Evolutionary conservation across 1,140 invertebrate species (phyloP), one percentile per base, ranked within the genome.

Genomic region (Heliconius congener): DNA sequence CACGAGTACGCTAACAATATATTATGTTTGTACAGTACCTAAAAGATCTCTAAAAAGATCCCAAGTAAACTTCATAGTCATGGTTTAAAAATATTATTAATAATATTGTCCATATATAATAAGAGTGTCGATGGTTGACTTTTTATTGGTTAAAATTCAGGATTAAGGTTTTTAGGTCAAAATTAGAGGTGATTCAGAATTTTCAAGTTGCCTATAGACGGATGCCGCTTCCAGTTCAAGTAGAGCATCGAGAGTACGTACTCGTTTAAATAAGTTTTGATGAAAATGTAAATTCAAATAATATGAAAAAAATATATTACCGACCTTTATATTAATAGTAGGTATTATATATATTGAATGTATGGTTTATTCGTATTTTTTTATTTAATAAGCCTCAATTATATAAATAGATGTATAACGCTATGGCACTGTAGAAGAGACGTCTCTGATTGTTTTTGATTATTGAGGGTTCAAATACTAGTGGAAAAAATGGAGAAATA

Each of bases 201-300:
- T 60, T 66, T 76, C 13, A 46, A 66, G 60, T 66, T 30, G 11
- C 60, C 60, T 66, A 66, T 66, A 66, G 60, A 66, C 60, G 60
- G 23, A 66, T 66, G 60, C 60, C 60, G 60, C 27, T 66, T 19
- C 57, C 37, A 76, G 39, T 76, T 76, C 60, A 71, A 76, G 74
- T 37, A 23, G 23, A 19, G 30, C 60, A 34, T 76, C 60, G 57
- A 76, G 39, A 30, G 60, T 71, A 46, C 60, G 60, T 66, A 60
- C 60, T 66, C 60, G 23, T 66, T 66, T 66, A 66, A 66, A 66
- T 66, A 30, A 9, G 27, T 23, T 66, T 66, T 30, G 23, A 23
- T 60, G 55, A 60, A 60, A 66, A 66, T 13, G 60, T 16, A 30
- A 66, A 66, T 66, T 66, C 60, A 5, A 66, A 66, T 66, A 66